Percentiles rank a stretch among this genome's conserved stretches.
Evolutionary conservation across 2,888 invertebrate species (phyloP).

Genomic region (Mythimna vitellina): DNA sequence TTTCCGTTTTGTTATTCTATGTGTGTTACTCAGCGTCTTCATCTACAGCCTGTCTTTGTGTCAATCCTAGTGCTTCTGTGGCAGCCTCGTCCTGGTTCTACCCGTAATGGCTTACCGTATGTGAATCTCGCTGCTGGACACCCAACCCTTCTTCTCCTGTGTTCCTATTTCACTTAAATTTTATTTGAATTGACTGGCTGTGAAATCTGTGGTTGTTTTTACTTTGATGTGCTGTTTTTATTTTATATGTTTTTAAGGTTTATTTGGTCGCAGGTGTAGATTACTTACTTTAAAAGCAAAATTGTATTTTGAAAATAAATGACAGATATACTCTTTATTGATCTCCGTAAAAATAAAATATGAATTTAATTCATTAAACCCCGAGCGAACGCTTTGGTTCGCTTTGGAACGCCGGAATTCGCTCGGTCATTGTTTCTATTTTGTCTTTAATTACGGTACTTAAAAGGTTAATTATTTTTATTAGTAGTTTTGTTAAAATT

Average conservation of each 20-base stretch:
- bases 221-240: not conserved
- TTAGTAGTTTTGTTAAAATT: no score
- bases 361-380: no score
- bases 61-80: not conserved
- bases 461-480: no score
- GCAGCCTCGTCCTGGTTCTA: not conserved
- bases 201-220: no score
- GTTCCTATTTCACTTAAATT: not conserved
- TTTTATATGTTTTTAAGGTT: not conserved
- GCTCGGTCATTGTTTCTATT: no score
- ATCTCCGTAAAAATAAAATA: no score
- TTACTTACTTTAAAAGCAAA: not conserved
- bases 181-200: not conserved
- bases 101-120: no score
- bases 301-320: not conserved
- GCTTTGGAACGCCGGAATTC: no score
- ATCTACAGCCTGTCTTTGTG: not conserved
- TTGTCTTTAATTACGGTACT: no score
- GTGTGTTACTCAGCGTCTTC: not conserved
- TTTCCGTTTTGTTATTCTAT: not conserved
- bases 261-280: not conserved
- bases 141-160: not conserved
- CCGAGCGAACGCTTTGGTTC: no score
- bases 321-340: no score
- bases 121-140: no score